Percentiles rank a stretch among this genome's conserved stretches.
Conservation (phyloP, 2,797 vertebrate species). For the Eupleurogrammus muticus region DNA sequence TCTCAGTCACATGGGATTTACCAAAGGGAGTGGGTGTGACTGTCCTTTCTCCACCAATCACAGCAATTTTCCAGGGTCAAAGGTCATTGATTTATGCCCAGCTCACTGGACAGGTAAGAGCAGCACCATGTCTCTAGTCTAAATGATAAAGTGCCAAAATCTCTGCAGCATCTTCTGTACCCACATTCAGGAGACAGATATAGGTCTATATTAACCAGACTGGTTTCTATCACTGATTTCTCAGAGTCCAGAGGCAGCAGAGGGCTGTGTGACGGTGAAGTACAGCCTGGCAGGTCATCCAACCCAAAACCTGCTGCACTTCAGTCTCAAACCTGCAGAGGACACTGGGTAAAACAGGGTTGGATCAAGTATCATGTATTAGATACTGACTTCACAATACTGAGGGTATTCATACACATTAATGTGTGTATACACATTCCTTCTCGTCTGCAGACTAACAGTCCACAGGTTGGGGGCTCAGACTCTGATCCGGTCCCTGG, state of each 20-base stretch:
- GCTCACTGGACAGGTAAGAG: constrained; percentile 74
- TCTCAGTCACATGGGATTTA: constrained; percentile 77
- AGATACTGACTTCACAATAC: neutral
- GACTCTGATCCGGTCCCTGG: constrained; percentile 79
- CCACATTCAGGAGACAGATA: neutral
- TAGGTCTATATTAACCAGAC: neutral
- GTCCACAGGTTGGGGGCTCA: constrained; percentile 84
- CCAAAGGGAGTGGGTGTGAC: constrained; percentile 76
- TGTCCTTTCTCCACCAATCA: constrained; percentile 81
- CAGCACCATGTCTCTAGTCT: neutral
- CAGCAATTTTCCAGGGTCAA: constrained; percentile 85
- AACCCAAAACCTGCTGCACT: constrained; percentile 73
- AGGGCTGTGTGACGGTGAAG: constrained; percentile 74
- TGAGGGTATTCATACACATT: too few relatives aligned
- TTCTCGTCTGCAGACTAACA: constrained; percentile 68
- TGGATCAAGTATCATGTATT: neutral
- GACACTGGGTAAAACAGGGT: constrained; percentile 68
- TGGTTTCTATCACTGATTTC: neutral
- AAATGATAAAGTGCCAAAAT: neutral
- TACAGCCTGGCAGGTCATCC: constrained; percentile 81
- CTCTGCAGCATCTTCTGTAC: neutral
- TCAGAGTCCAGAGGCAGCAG: constrained; percentile 69
- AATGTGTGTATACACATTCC: too few relatives aligned
- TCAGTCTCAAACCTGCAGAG: constrained; percentile 74
- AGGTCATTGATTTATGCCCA: constrained; percentile 82